phyloP scores from a whole-genome alignment of 2,888 invertebrate genomes.

The Leuctra nigra region DNA sequence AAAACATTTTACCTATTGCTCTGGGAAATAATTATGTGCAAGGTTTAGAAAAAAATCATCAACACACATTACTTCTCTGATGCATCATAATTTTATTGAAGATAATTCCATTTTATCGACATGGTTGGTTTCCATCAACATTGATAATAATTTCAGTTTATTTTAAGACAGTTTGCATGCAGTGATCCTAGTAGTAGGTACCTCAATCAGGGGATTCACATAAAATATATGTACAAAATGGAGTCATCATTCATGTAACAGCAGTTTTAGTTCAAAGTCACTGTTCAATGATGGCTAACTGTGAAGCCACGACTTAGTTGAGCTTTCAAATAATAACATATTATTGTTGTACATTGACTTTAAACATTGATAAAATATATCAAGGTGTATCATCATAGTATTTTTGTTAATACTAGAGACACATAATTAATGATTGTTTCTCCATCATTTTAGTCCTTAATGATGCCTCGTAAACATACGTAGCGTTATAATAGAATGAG shows the following conservation, averaged over 20 bases:
- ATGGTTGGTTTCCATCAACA: constrained; percentile 14
- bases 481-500: no score
- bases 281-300: no score
- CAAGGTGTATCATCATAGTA: no score
- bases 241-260: not conserved
- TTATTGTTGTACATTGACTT: not conserved
- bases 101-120: constrained; percentile 9
- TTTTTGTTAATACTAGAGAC: not conserved
- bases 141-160: constrained; percentile 11
- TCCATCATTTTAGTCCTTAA: no score
- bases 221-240: constrained; percentile 5
- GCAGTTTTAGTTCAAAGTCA: not conserved
- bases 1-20: no score
- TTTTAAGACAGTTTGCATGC: constrained; percentile 6
- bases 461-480: no score
- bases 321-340: no score
- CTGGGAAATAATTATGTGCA: not conserved
- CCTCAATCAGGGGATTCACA: not conserved
- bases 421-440: no score
- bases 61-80: not conserved
- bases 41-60: not conserved
- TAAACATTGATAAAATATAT: constrained; percentile 10
- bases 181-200: no score
- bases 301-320: no score
- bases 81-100: constrained; percentile 8